phyloP scores from a whole-genome alignment of 2,888 invertebrate genomes.

The Leptarthrus brevirostris region DNA sequence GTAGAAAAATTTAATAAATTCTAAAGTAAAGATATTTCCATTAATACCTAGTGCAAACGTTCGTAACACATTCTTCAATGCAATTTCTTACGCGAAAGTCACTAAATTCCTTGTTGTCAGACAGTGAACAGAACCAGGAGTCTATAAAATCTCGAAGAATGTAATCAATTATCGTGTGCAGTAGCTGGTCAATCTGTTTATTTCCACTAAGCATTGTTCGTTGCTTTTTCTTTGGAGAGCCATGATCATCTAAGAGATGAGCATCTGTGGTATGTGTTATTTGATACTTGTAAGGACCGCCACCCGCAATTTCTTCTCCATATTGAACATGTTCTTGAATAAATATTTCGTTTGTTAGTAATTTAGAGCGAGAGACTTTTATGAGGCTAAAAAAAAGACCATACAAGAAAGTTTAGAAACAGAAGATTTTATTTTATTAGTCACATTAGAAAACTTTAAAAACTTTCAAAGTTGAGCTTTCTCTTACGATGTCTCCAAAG shows the following conservation, averaged over 20 bases:
- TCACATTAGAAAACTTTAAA: no score
- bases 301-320: conserved; percentile 56
- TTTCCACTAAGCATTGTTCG: conserved; percentile 55
- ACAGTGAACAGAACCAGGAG: conserved; percentile 56
- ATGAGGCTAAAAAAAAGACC: no score
- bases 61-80: conserved; percentile 56
- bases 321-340: conserved; percentile 44
- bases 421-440: no score
- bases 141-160: conserved; percentile 56
- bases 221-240: conserved; percentile 62
- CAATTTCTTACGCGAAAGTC: conserved; percentile 55
- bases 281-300: conserved; percentile 55
- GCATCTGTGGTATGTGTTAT: conserved; percentile 57
- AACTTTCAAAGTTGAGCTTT: no score
- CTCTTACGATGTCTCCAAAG: no score
- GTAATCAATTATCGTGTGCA: conserved; percentile 56
- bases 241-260: conserved; percentile 61
- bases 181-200: conserved; percentile 55
- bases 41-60: conserved; percentile 52
- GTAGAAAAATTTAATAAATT: not conserved
- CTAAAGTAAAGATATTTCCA: no score
- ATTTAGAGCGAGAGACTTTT: no score
- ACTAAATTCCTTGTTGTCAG: conserved; percentile 56
- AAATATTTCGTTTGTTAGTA: no score
- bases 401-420: no score